Percentiles rank a stretch among this genome's conserved stretches.
Evolutionary conservation across 2,113 vertebrate species (phyloP).

Genomic region (Poecile atricapillus): DNA sequence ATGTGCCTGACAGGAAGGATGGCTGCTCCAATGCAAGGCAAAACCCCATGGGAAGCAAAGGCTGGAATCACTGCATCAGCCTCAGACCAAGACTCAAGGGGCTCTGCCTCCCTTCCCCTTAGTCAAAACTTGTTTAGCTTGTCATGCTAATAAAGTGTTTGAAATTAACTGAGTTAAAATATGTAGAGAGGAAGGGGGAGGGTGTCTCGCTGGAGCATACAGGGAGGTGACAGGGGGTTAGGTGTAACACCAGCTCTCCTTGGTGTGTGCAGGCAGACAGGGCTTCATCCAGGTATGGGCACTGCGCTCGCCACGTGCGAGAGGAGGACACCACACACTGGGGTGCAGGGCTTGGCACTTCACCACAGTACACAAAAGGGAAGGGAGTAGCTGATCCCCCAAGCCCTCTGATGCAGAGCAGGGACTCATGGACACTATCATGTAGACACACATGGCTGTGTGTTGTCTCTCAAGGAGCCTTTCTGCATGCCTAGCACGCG

Average conservation of each 20-base stretch:
- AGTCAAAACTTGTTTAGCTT: slow-evolving; percentile 47
- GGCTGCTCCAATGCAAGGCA: neutral
- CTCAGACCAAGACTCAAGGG: neutral
- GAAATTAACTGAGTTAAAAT: neutral
- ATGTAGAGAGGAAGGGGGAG: neutral
- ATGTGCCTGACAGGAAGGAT: neutral
- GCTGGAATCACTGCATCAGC: neutral
- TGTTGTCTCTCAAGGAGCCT: neutral
- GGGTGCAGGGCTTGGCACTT: fast-evolving
- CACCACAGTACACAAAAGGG: fast-evolving
- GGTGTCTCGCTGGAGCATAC: fast-evolving
- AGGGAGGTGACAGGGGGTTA: neutral
- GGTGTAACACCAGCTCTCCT: neutral
- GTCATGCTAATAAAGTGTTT: slow-evolving; percentile 46
- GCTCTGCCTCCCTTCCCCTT: neutral
- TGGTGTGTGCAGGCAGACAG: fast-evolving
- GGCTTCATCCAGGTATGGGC: neutral
- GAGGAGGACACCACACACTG: fast-evolving
- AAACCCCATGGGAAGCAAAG: neutral
- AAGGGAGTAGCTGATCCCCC: neutral
- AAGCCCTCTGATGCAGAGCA: neutral
- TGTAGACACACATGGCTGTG: neutral
- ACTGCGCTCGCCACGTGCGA: fast-evolving
- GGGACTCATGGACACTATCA: neutral
- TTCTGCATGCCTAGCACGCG: neutral